These are phyloP conservation scores for Eumerus sabulonum DNA, from an alignment of 2,888 invertebrate species.

Conservation along the genomic window DNA sequence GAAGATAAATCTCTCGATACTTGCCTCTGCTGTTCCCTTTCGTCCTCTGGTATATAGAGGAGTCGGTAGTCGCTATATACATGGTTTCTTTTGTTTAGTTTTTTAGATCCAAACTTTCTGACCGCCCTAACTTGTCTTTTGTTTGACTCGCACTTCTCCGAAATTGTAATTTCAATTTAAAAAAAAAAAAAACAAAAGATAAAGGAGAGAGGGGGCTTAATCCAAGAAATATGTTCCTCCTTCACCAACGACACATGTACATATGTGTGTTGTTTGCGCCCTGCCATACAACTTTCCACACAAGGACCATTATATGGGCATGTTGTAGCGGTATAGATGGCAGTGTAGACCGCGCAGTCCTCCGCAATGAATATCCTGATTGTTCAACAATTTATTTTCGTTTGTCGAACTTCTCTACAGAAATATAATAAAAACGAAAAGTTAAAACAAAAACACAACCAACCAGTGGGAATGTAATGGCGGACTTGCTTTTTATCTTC, in stretches of 20 bases:
- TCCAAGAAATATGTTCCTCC: conserved; percentile 55
- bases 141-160: conserved; percentile 43
- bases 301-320: conserved; percentile 39
- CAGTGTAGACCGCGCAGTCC: conserved; percentile 56
- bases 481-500: conserved; percentile 31
- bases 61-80: no score
- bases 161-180: conserved; percentile 40
- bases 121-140: conserved; percentile 52
- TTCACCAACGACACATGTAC: no score
- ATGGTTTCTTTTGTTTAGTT: conserved; percentile 15
- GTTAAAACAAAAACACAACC: conserved; percentile 54
- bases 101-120: conserved; percentile 6
- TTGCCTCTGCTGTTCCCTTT: background rate
- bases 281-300: conserved; percentile 53
- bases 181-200: conserved; percentile 31
- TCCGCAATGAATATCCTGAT: conserved; percentile 68
- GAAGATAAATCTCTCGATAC: conserved; percentile 57
- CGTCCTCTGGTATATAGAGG: no score
- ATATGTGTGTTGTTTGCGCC: conserved; percentile 52
- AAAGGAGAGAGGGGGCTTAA: conserved; percentile 45
- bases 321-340: no score
- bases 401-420: conserved; percentile 9
- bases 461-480: conserved; percentile 57
- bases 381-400: conserved; percentile 65
- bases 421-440: conserved; percentile 25